phyloP scores from a whole-genome alignment of 2,888 invertebrate genomes.

The Baronia brevicornis region DNA sequence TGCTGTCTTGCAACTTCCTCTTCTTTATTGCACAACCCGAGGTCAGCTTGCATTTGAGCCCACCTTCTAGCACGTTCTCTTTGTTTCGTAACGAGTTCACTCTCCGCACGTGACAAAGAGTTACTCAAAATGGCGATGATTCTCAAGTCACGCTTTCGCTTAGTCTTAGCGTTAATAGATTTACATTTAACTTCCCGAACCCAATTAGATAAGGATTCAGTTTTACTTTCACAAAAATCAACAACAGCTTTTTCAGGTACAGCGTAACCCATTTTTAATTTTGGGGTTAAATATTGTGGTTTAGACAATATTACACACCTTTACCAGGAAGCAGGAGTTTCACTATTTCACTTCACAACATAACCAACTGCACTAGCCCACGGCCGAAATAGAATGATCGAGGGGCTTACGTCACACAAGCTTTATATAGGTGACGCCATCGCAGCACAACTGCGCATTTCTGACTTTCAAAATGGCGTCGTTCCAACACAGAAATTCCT shows the following conservation, averaged over 20 bases:
- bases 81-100: constrained; percentile 77
- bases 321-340: constrained; percentile 62
- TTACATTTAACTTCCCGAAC: constrained; percentile 79
- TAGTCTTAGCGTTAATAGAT: constrained; percentile 73
- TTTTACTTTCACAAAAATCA: constrained; percentile 73
- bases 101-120: constrained; percentile 76
- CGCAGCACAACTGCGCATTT: constrained; percentile 45
- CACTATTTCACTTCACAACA: constrained; percentile 53
- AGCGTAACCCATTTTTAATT: constrained; percentile 60
- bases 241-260: constrained; percentile 61
- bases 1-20: constrained; percentile 60
- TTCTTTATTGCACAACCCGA: constrained; percentile 61
- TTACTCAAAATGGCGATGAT: constrained; percentile 79
- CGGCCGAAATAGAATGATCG: constrained; percentile 32
- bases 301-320: constrained; percentile 65
- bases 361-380: constrained; percentile 47
- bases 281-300: constrained; percentile 45
- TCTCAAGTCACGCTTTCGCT: constrained; percentile 76
- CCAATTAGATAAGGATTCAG: constrained; percentile 77
- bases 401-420: constrained; percentile 51
- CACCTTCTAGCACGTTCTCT: constrained; percentile 77
- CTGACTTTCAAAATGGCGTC: constrained; percentile 54
- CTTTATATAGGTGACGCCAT: constrained; percentile 44
- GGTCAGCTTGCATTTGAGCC: constrained; percentile 72
- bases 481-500: constrained; percentile 19